Evolutionary conservation across 1,140 invertebrate genomes (phyloP), one percentile per base, ranked within the genome.

Genomic region (Octopus sinensis): DNA sequence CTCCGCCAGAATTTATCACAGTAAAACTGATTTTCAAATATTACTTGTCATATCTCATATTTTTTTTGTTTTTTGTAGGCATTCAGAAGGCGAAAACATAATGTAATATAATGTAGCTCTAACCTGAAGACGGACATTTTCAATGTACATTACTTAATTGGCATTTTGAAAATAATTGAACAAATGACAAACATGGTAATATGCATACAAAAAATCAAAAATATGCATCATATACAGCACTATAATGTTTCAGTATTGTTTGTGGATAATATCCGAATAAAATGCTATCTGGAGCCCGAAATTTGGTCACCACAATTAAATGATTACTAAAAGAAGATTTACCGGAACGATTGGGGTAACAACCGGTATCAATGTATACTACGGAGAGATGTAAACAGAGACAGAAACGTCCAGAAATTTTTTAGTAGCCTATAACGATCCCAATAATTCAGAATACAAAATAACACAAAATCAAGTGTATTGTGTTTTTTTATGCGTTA

Each of bases 141-240:
- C 12, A 3, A 68, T 68, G 62, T 68, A 68, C 62, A 68, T 68
- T 3, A 68, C 62, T n/a, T 68, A 68, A 13, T 68, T 68, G 62
- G 62, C n/a, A 68, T 68, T 68, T 68, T 68, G 30, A 68, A 68
- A 68, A 68, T 68, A 68, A 68, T 68, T 68, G 62, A 68, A 68
- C 62, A 68, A 68, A 68, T 3, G 62, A 68, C 62, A 68, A 68
- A 68, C 30, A 43, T 43, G 3, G 30, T 2, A 43, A 43, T 43
- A 43, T 43, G 30, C 30, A 43, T 43, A 43, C 30, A 43, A 1
- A 43, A 43, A 43, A 43, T 13, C n/a, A n/a, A 68, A 68, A 68
- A 2, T 68, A 68, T 68, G 62, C 62, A n/a, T 68, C 62, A 68
- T 68, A 68, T 68, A 2, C 62, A 3, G 62, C 62, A 68, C 62